Percentiles rank a stretch among this genome's conserved stretches.
Conservation (phyloP, 2,888 invertebrate species). For the Thera obeliscata region DNA sequence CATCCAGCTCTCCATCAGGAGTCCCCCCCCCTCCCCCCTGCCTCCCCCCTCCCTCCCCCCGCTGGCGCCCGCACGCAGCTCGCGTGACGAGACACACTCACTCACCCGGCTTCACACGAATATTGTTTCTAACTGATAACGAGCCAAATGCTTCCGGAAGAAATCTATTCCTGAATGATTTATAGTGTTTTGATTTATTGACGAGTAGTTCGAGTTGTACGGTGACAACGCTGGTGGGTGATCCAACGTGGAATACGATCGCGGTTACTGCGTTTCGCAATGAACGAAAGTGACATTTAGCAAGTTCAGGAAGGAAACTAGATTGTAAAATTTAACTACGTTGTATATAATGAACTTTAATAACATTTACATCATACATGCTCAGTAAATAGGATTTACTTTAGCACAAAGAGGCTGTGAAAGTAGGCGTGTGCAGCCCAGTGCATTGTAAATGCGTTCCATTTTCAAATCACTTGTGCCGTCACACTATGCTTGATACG, state of each 20-base stretch:
- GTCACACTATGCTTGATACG: too few species aligned
- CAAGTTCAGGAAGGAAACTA: conserved; percentile 1
- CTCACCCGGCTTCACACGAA: conserved; percentile 18
- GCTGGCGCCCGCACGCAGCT: conserved; percentile 21
- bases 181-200: conserved; percentile 34
- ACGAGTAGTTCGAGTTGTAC: background rate
- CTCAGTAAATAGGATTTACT: background rate
- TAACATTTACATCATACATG: too few species aligned
- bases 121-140: conserved; percentile 38
- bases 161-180: conserved; percentile 35
- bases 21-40: too few species aligned
- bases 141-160: conserved; percentile 35
- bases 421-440: too few species aligned
- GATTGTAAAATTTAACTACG: conserved; percentile 10
- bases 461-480: too few species aligned
- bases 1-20: conserved; percentile 18
- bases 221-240: background rate
- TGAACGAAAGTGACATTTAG: background rate
- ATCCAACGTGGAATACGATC: background rate
- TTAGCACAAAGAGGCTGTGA: too few species aligned
- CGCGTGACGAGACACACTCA: conserved; percentile 18
- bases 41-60: background rate
- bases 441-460: too few species aligned
- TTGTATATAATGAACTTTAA: conserved; percentile 3
- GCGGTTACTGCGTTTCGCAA: background rate